phyloP scores from a whole-genome alignment of 2,888 invertebrate species.

The Pristionchus maxplancki region DNA sequence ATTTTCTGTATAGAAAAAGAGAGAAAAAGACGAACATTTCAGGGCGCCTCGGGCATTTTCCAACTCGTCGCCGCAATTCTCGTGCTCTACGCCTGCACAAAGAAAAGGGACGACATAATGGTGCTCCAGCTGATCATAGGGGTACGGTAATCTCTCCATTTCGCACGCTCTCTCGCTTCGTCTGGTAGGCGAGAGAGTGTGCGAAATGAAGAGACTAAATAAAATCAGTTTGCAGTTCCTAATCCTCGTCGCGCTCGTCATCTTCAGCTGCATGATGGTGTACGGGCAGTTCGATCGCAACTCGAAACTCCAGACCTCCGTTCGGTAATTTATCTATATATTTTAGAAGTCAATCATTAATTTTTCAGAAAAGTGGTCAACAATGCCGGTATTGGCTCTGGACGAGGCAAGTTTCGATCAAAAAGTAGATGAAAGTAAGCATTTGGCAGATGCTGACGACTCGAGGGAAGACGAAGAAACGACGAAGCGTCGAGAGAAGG shows the following conservation, averaged over 20 bases:
- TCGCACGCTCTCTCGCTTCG: too few relatives aligned
- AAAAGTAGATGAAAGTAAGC: too few relatives aligned
- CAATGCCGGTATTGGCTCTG: too few relatives aligned
- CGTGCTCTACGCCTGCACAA: not conserved
- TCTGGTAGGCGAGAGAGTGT: too few relatives aligned
- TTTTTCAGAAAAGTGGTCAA: too few relatives aligned
- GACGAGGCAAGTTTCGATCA: too few relatives aligned
- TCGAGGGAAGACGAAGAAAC: not conserved
- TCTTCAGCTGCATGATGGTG: not conserved
- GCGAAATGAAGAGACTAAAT: too few relatives aligned
- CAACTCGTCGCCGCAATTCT: not conserved
- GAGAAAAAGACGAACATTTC: not conserved
- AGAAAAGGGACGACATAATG: not conserved
- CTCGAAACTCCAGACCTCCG: not conserved
- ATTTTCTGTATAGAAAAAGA: too few relatives aligned
- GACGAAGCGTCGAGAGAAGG: not conserved
- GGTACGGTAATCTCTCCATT: slow-evolving; percentile 16
- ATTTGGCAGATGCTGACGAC: not conserved
- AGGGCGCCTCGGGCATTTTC: not conserved
- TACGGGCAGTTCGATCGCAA: not conserved
- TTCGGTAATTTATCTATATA: not conserved
- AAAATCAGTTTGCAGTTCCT: not conserved
- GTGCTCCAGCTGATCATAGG: not conserved
- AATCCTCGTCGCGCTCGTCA: not conserved
- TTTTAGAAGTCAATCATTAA: not conserved